Evolutionary conservation across 2,888 invertebrate species (phyloP).

Genomic region (Tachina grossa): DNA sequence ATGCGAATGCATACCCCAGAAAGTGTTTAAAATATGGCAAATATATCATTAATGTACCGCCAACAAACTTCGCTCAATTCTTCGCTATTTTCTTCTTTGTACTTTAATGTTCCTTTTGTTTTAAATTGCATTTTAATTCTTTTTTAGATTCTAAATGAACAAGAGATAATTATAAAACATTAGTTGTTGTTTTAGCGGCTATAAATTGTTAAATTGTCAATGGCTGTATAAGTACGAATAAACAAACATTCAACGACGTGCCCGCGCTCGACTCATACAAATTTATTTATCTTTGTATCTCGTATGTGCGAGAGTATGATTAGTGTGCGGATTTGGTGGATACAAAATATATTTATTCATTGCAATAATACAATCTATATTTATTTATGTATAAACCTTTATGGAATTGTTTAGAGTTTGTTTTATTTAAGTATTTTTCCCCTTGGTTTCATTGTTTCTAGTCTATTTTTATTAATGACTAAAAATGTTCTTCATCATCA

Average conservation of each 20-base stretch:
- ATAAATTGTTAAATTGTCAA: slow-evolving; percentile 70
- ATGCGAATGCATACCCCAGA: not conserved
- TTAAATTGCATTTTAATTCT: slow-evolving; percentile 62
- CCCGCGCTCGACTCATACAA: slow-evolving; percentile 14
- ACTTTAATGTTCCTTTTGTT: slow-evolving; percentile 44
- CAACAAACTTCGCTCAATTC: slow-evolving; percentile 2
- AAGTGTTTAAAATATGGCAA: not conserved
- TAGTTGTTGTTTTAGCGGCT: slow-evolving; percentile 60
- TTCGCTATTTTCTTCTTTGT: slow-evolving; percentile 3
- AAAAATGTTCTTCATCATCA: slow-evolving; percentile 58
- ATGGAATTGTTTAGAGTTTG: slow-evolving; percentile 51
- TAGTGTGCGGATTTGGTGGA: slow-evolving; percentile 54
- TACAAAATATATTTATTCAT: slow-evolving; percentile 32
- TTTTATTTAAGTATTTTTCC: slow-evolving; percentile 25
- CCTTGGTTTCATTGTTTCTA: slow-evolving; percentile 46
- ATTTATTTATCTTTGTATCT: slow-evolving; percentile 1
- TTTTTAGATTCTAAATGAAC: slow-evolving; percentile 56
- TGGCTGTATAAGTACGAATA: slow-evolving; percentile 60
- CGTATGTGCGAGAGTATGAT: not conserved
- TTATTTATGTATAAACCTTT: slow-evolving; percentile 67
- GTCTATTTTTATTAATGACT: slow-evolving; percentile 69
- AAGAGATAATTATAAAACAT: slow-evolving; percentile 60
- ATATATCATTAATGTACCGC: not conserved
- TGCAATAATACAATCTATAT: slow-evolving; percentile 45
- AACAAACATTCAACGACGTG: slow-evolving; percentile 44